These are phyloP conservation scores for Mergus octosetaceus DNA, from an alignment of 2,797 vertebrate species.

Conservation along the genomic window DNA sequence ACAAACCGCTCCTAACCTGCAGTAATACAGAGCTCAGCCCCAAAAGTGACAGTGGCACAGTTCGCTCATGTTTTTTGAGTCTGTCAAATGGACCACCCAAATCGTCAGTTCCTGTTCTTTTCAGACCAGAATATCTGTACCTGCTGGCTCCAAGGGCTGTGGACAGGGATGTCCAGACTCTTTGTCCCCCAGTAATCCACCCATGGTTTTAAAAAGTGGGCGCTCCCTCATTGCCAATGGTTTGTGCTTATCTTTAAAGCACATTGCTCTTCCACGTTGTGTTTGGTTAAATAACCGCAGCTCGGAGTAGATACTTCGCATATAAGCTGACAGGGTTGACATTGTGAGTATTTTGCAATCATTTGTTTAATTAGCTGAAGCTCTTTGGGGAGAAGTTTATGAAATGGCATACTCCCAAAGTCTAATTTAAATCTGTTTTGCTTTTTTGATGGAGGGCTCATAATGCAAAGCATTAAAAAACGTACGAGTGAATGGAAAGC, in stretches of 20 bases:
- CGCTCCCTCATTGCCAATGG: background rate
- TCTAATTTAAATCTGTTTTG: slow-evolving; percentile 66
- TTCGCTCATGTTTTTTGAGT: background rate
- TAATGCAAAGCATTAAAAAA: slow-evolving; percentile 44
- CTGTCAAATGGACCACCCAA: background rate
- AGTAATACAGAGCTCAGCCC: background rate
- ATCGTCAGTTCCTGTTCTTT: background rate
- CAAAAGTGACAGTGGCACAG: background rate
- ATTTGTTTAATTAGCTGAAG: slow-evolving; percentile 79
- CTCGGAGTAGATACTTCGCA: slow-evolving; percentile 16
- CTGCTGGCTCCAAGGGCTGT: background rate
- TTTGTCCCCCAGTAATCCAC: background rate
- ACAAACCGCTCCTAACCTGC: background rate
- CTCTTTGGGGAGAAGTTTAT: slow-evolving; percentile 69
- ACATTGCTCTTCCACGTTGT: background rate
- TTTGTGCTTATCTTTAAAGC: background rate
- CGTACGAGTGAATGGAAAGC: slow-evolving; percentile 25
- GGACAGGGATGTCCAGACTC: background rate
- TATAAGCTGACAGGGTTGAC: slow-evolving; percentile 57
- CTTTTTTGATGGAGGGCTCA: slow-evolving; percentile 14
- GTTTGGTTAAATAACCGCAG: slow-evolving; percentile 1
- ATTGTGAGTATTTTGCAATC: slow-evolving; percentile 71
- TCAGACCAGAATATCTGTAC: background rate
- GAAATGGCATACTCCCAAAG: slow-evolving; percentile 68
- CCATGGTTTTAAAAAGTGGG: background rate